Percentiles rank a stretch among this genome's conserved stretches.
Conservation (phyloP, 2,888 invertebrate genomes). For the Neoitamus cyanurus region DNA sequence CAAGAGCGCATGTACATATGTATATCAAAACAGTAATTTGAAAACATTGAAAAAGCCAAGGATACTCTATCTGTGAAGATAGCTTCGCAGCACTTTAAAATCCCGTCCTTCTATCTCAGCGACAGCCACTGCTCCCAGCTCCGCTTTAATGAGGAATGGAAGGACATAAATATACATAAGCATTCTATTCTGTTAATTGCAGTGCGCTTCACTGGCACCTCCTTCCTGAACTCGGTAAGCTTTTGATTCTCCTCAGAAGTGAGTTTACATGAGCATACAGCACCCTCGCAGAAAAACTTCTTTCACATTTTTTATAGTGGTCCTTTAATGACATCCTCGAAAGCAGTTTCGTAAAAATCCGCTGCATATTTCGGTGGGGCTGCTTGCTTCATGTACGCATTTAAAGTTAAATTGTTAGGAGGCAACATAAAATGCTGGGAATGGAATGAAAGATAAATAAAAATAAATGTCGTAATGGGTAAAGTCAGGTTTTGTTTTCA, state of each 20-base stretch:
- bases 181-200: constrained; percentile 14
- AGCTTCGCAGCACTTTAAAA: not conserved
- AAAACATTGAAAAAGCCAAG: not conserved
- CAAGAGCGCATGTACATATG: not conserved
- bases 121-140: not conserved
- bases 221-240: not conserved
- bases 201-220: constrained; percentile 2
- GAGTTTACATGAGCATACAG: not conserved
- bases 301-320: not conserved
- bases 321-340: constrained; percentile 2
- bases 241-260: constrained; percentile 15
- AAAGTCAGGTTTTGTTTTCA: not conserved
- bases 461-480: not conserved
- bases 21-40: not conserved
- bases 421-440: not conserved
- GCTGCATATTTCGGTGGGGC: not conserved
- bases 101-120: not conserved
- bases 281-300: not conserved
- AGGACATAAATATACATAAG: not conserved
- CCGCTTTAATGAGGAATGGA: not conserved
- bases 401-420: not conserved
- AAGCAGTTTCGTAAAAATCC: not conserved
- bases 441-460: not conserved
- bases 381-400: not conserved
- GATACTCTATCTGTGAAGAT: not conserved